Percentiles rank a stretch among this genome's conserved stretches.
Evolutionary conservation across 2,888 invertebrate genomes (phyloP).

Genomic region (Tachystola acroxantha): DNA sequence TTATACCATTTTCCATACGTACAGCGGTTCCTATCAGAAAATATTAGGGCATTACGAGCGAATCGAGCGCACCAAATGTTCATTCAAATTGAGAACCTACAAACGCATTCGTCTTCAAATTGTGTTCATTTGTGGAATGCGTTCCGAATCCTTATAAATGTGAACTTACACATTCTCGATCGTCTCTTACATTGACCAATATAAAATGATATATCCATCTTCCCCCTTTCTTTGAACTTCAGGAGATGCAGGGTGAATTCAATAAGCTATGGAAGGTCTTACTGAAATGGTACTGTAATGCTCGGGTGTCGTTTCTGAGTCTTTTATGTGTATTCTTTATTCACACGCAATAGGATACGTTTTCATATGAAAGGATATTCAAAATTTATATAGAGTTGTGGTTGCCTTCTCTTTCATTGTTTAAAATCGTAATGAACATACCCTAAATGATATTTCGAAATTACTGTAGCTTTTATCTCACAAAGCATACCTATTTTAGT

Average conservation of each 20-base stretch:
- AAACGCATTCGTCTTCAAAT: constrained; percentile 70
- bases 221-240: constrained; percentile 17
- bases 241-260: constrained; percentile 19
- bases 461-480: no score
- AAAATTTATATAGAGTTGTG: constrained; percentile 29
- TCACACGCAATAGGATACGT: constrained; percentile 49
- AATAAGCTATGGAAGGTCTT: constrained; percentile 33
- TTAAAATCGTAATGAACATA: no score
- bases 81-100: constrained; percentile 60
- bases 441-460: no score
- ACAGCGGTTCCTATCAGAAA: constrained; percentile 23
- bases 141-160: constrained; percentile 72
- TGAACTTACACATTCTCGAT: constrained; percentile 45
- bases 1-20: background rate
- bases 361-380: constrained; percentile 26
- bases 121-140: constrained; percentile 71
- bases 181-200: constrained; percentile 30
- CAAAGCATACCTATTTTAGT: no score
- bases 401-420: constrained; percentile 5
- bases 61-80: constrained; percentile 46
- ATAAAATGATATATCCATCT: constrained; percentile 27
- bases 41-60: constrained; percentile 55
- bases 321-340: constrained; percentile 56
- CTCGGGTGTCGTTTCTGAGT: constrained; percentile 38
- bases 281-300: constrained; percentile 38